phyloP scores from a whole-genome alignment of 1,140 invertebrate genomes.

The Drosophila subobscura region DNA sequence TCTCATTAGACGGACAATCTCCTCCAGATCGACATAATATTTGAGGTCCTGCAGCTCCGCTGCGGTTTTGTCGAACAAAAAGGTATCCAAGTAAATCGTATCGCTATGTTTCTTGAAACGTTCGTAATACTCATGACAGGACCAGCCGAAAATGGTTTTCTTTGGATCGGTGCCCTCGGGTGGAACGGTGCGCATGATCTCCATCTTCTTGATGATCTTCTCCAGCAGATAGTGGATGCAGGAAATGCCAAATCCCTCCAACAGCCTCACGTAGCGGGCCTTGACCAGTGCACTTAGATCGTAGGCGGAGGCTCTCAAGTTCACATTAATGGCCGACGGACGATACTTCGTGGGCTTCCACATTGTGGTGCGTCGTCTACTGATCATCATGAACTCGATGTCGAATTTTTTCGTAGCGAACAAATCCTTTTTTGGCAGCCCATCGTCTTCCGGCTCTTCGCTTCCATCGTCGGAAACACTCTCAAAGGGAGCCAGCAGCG shows the following conservation, averaged over 20 bases:
- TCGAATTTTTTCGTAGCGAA: no score
- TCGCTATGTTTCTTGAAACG: constrained; percentile 37
- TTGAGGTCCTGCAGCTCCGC: constrained; percentile 37
- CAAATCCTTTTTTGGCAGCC: no score
- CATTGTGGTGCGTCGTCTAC: no score
- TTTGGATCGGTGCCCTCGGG: constrained; percentile 10
- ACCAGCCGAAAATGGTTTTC: constrained; percentile 51
- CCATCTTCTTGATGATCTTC: constrained; percentile 20
- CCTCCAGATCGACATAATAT: constrained; percentile 44
- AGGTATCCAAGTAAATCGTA: constrained; percentile 41
- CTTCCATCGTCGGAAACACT: not conserved
- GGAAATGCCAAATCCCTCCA: constrained; percentile 18
- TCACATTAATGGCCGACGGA: no score
- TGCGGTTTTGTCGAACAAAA: constrained; percentile 17
- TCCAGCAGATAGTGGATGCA: constrained; percentile 36
- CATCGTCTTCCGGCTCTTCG: not conserved
- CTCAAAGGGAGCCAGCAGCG: constrained; percentile 2
- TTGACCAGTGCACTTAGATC: constrained; percentile 23
- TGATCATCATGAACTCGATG: no score
- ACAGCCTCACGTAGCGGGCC: constrained; percentile 26
- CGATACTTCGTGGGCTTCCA: no score
- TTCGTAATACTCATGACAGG: constrained; percentile 30
- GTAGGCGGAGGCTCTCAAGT: not conserved
- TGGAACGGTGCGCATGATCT: constrained; percentile 19
- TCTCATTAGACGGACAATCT: constrained; percentile 39